Conservation (phyloP, 2,888 invertebrate species). For the Ectemnius cavifrons region DNA sequence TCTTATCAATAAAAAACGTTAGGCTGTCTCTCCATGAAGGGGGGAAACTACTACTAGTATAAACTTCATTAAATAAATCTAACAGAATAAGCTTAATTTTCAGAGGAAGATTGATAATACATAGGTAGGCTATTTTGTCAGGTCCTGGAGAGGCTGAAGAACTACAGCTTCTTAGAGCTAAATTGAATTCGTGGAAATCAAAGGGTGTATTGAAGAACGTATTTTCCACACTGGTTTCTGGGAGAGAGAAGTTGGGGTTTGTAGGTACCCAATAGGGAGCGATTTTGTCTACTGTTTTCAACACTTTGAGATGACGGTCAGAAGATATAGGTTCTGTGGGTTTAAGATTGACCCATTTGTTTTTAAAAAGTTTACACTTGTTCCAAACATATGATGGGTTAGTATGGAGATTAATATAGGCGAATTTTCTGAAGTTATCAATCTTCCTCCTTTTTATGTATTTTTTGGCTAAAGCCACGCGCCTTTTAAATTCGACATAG, state of each 20-base stretch:
- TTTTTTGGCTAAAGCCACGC: background rate
- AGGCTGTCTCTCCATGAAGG: background rate
- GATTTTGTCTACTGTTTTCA: background rate
- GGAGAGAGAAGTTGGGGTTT: background rate
- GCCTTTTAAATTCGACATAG: too few relatives aligned
- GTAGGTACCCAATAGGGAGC: background rate
- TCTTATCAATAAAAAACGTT: conserved; percentile 10
- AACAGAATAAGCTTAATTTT: background rate
- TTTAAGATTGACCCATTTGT: background rate
- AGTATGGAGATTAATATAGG: too few relatives aligned
- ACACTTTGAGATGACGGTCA: background rate
- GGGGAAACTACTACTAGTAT: background rate
- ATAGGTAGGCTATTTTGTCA: background rate
- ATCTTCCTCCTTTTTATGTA: background rate
- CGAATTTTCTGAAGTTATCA: background rate
- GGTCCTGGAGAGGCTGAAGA: background rate
- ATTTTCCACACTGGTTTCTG: background rate
- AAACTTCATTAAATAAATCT: background rate
- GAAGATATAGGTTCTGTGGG: background rate
- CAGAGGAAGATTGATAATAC: background rate
- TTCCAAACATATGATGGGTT: background rate
- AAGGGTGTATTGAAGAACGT: background rate
- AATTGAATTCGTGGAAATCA: background rate
- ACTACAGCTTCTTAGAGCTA: background rate
- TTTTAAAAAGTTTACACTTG: background rate